These are phyloP conservation scores for Nasua narica DNA, from an alignment of 2,797 vertebrate species.

Conservation along the genomic window DNA sequence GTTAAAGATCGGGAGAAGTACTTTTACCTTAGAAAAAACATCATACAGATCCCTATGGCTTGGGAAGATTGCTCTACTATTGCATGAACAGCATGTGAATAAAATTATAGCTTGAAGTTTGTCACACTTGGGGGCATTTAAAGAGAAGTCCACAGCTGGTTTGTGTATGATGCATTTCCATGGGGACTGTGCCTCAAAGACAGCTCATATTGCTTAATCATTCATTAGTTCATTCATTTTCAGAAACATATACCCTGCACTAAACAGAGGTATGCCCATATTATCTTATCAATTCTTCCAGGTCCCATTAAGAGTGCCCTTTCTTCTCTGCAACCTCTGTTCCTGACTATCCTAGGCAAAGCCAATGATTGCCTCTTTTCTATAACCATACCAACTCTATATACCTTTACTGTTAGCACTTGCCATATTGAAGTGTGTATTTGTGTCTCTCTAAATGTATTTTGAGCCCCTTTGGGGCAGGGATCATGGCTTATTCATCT, in stretches of 20 bases:
- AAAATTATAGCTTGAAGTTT: neutral
- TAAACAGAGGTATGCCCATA: neutral
- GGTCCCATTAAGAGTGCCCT: neutral
- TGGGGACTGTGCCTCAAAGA: neutral
- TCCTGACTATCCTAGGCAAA: neutral
- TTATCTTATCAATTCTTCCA: neutral
- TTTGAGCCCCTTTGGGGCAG: neutral
- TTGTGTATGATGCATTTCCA: neutral
- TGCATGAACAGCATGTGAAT: neutral
- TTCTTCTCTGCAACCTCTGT: neutral
- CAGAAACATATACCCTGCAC: neutral
- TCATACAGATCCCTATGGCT: neutral
- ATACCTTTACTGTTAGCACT: neutral
- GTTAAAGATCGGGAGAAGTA: neutral
- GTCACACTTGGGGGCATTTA: neutral
- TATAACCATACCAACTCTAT: neutral
- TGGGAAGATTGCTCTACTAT: neutral
- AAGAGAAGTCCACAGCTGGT: neutral
- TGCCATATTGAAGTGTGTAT: neutral
- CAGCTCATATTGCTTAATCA: neutral
- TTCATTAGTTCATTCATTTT: neutral
- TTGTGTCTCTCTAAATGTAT: constrained; percentile 2
- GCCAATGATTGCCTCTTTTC: neutral
- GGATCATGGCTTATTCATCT: constrained; percentile 54
- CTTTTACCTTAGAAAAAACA: neutral